Evolutionary conservation across 2,113 vertebrate genomes (phyloP).

Genomic region (Apistogramma diplotaenia): DNA sequence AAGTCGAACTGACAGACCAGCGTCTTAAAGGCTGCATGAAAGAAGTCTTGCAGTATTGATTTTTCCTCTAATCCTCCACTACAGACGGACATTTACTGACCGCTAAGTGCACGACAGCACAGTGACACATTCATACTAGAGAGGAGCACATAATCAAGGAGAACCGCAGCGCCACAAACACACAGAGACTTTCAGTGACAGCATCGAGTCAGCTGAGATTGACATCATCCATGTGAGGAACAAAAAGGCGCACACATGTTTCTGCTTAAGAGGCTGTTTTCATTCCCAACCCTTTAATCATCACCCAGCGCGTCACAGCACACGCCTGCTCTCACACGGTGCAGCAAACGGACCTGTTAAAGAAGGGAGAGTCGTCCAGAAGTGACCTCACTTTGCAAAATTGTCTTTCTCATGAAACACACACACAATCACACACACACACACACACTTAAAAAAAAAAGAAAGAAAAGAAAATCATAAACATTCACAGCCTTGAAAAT

Average conservation of each 20-base stretch:
- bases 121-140: background rate
- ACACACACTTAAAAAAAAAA: background rate
- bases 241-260: conserved; percentile 10
- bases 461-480: background rate
- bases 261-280: conserved; percentile 22
- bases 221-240: background rate
- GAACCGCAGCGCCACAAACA: background rate
- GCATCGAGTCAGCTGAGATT: conserved; percentile 30
- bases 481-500: conserved; percentile 3
- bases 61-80: background rate
- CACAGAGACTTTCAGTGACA: conserved; percentile 5
- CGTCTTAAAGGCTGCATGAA: background rate
- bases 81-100: background rate
- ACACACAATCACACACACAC: background rate
- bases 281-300: background rate
- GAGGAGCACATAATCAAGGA: background rate
- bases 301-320: background rate
- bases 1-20: background rate
- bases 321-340: background rate
- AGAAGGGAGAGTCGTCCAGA: background rate
- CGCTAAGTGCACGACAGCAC: background rate
- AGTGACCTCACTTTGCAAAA: conserved; percentile 26
- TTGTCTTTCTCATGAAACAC: conserved; percentile 4
- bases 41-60: background rate
- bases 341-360: background rate